A percentile compares a stretch with the other conserved stretches of the same genome.
These are phyloP conservation scores for Pogonognathellus flavescens DNA, from an alignment of 1,140 invertebrate species.

Conservation along the genomic window DNA sequence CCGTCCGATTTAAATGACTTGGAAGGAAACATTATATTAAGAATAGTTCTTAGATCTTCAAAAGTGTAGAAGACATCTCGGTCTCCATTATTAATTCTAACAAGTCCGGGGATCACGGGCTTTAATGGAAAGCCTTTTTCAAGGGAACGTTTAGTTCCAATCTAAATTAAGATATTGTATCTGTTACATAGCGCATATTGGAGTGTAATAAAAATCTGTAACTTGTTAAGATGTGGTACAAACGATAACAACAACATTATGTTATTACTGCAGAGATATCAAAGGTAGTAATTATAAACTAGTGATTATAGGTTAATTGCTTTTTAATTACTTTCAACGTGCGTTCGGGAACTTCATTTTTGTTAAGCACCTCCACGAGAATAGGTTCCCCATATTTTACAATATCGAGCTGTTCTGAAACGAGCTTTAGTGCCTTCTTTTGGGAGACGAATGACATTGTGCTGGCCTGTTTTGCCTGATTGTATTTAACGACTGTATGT, in stretches of 20 bases:
- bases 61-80: slow-evolving; percentile 15
- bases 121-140: not conserved
- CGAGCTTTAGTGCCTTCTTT: not conserved
- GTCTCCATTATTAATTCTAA: not conserved
- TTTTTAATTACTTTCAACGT: not conserved
- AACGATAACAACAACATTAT: no score
- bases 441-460: not conserved
- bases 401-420: not conserved
- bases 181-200: not conserved
- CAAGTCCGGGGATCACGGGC: not conserved
- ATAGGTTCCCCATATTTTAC: not conserved
- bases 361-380: slow-evolving; percentile 1
- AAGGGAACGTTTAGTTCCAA: not conserved
- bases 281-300: not conserved
- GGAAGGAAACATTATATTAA: slow-evolving; percentile 11
- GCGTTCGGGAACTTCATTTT: not conserved
- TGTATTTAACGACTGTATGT: not conserved
- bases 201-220: no score
- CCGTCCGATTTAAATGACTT: not conserved
- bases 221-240: no score
- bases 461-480: not conserved
- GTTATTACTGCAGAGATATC: not conserved
- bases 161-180: not conserved
- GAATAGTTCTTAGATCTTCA: not conserved
- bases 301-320: not conserved